Evolutionary conservation across 2,888 invertebrate genomes (phyloP), one percentile per base, ranked within the genome.

Genomic region (Vanessa cardui): DNA sequence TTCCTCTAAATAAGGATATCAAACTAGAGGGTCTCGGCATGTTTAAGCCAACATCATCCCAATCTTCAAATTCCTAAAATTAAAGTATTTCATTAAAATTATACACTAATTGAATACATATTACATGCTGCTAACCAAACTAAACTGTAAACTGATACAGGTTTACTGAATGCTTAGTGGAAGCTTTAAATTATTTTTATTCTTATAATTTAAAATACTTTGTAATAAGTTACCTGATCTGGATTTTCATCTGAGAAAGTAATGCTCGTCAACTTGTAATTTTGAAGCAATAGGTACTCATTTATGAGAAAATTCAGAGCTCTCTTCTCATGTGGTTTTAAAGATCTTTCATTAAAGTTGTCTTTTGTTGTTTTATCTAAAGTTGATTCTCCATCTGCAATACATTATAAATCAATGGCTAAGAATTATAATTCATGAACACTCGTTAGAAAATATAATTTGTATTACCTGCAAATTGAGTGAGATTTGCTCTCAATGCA

Each of bases 221-320:
- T 4, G 15, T 6, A 9, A 26, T 1, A 52, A 52, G 5, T 54
- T 56, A 96, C 96, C 94, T 97, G 97, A 84, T 97, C 95, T 80
- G 96, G 96, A 92, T 97, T 97, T 93, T 98, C 98, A 93, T 98
- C 98, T 47, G 97, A 96, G 89, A 98, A 98, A 59, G 98, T 98
- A 71, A 97, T 97, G 0, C 97, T 96, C 4, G 97, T 97, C 26
- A 98, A 89, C 86, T 97, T 97, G 83, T 97, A 97, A 69, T 96
- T 95, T 83, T 96, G 95, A 20, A 95, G 88, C 60, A 97, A 87
- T 20, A 98, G 90, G 83, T 97, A 97, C 83, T 98, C 97, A 88
- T 98, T 97, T 61, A 98, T 95, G 21, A 98, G 93, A 87, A 96
- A 98, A 88, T 98, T 98, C 1, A 98, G 88, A 16, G 97, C 97